Base-by-base conservation (phyloP, 2,797 vertebrate species). In the Silurus lanzhouensis region DNA sequence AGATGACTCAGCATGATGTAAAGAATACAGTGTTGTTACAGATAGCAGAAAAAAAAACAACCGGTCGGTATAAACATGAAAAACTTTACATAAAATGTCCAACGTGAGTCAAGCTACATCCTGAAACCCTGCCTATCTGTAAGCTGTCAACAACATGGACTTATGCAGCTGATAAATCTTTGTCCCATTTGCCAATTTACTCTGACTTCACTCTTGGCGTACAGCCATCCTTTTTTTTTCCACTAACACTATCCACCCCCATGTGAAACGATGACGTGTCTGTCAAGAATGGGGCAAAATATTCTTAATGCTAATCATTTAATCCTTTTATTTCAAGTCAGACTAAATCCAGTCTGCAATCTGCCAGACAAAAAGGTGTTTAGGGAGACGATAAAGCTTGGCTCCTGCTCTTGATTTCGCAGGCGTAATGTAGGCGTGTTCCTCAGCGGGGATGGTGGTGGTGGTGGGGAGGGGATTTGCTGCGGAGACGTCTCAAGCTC, bases 261-360 rank as follows among this genome's bases (percentile, higher is more conserved):
- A 61, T 46, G 31, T 22, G 93, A 92, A 93, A 93, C 68, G 86
- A 93, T 91, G 93, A 92, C 89, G 89, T 88, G 81, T 93, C 92
- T 91, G 92, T 94, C 92, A 92, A 90, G 85, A 83, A 89, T 91
- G 85, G 87, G 88, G 78, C 13, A 17, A 92, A 91, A 93, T 90
- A 91, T 92, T 91, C 92, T 91, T 89, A 91, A 92, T 90, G 91
- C 93, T 94, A 94, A 94, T 94, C 92, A 72, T 86, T 89, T 95
- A 94, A 95, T 95, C 94, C 93, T 89, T 94, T 95, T 94, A 94
- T 94, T 93, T 93, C 85, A 89, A 93, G 90, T 92, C 91, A 25
- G 82, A 90, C 88, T 91, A 87, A 80, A 93, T 93, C 92, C 93
- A 91, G 85, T 86, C 88, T 85, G 90, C 92, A 93, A 92, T 91